These are phyloP conservation scores for Archocentrus centrarchus DNA, from an alignment of 2,113 vertebrate genomes.

Conservation along the genomic window DNA sequence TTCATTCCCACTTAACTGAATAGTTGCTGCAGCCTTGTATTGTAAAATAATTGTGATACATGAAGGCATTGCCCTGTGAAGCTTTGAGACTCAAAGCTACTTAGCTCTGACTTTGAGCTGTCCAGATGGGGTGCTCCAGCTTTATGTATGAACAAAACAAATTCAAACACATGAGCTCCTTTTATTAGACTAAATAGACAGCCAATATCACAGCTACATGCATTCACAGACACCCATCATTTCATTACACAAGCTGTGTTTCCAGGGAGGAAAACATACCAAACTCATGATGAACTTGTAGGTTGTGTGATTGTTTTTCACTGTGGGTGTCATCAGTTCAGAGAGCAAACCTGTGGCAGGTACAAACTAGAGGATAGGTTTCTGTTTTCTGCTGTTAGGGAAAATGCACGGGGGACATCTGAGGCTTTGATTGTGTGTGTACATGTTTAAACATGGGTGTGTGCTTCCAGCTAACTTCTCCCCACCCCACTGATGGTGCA, in stretches of 20 bases:
- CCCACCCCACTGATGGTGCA: neutral
- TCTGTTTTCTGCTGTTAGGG: neutral
- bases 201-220: neutral
- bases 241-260: neutral
- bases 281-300: constrained; percentile 16
- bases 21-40: neutral
- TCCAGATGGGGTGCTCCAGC: neutral
- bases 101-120: neutral
- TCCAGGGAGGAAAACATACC: neutral
- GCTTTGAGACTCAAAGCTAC: neutral
- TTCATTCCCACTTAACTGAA: neutral
- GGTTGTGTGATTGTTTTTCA: constrained; percentile 5
- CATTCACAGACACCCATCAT: constrained; percentile 4
- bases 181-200: constrained; percentile 23
- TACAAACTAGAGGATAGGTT: neutral
- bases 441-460: constrained; percentile 10
- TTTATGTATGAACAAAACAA: neutral
- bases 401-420: neutral
- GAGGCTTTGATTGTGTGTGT: neutral
- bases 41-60: constrained; percentile 5
- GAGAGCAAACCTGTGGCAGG: neutral
- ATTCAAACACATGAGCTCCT: constrained; percentile 26
- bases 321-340: neutral
- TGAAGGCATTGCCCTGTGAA: neutral
- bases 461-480: neutral